Conservation (phyloP, 2,113 vertebrate species). For the Falcunculus frontatus region DNA sequence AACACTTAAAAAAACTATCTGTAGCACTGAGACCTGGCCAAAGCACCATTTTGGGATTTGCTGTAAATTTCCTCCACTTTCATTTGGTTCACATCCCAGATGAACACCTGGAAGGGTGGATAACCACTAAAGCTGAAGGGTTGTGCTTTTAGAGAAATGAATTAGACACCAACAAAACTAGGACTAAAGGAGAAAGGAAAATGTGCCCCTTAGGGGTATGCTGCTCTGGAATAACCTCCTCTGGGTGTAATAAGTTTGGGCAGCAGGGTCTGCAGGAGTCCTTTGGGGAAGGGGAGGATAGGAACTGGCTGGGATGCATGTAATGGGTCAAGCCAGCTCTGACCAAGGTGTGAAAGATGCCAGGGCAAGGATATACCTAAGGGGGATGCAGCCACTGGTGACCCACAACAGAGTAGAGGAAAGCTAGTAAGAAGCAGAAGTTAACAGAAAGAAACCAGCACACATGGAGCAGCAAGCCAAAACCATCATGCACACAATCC, state of each 20-base stretch:
- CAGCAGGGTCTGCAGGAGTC: neutral
- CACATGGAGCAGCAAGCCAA: neutral
- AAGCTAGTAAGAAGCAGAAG: neutral
- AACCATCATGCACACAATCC: accelerated
- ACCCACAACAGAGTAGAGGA: neutral
- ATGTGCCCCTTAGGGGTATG: neutral
- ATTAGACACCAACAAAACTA: neutral
- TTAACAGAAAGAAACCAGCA: neutral
- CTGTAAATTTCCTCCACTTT: neutral
- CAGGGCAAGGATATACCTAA: neutral
- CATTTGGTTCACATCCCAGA: neutral
- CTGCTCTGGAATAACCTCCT: neutral
- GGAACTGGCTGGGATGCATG: neutral
- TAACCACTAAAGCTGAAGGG: neutral
- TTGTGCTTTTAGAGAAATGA: neutral
- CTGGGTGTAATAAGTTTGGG: neutral
- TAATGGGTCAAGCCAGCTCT: accelerated
- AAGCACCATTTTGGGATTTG: neutral
- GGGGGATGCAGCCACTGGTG: neutral
- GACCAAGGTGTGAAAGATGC: accelerated
- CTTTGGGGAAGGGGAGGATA: neutral
- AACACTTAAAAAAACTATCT: neutral
- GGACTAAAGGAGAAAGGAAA: neutral
- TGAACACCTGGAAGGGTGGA: neutral
- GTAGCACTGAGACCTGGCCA: neutral